phyloP scores from a whole-genome alignment of 2,888 invertebrate species.

The Eilema caniola region DNA sequence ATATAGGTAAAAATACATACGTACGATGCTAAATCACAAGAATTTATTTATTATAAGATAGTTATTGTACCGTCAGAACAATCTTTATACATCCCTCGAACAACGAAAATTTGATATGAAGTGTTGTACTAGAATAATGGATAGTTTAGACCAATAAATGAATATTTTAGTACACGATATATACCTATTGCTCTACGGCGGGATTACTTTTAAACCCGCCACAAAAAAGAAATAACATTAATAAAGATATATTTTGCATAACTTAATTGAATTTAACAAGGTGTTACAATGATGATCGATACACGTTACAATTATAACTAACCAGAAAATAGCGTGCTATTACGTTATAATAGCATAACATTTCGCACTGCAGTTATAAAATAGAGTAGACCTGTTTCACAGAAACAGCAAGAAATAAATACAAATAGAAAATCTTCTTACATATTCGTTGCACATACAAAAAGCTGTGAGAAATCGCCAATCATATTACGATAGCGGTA shows the following conservation, averaged over 20 bases:
- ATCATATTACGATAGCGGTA: slow-evolving; percentile 51
- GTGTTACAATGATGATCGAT: slow-evolving; percentile 25
- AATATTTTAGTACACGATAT: slow-evolving; percentile 17
- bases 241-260: slow-evolving; percentile 43
- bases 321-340: slow-evolving; percentile 7
- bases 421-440: slow-evolving; percentile 53
- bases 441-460: slow-evolving; percentile 75
- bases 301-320: slow-evolving; percentile 13
- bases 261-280: slow-evolving; percentile 47
- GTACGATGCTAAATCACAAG: slow-evolving; percentile 72
- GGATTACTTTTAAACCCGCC: slow-evolving; percentile 16
- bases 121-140: slow-evolving; percentile 62
- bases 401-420: slow-evolving; percentile 57
- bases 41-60: slow-evolving; percentile 65
- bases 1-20: slow-evolving; percentile 55
- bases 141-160: slow-evolving; percentile 31
- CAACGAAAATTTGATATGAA: slow-evolving; percentile 66
- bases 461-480: slow-evolving; percentile 62
- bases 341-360: slow-evolving; percentile 15
- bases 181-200: slow-evolving; percentile 9
- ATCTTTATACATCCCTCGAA: slow-evolving; percentile 49
- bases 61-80: slow-evolving; percentile 69
- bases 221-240: slow-evolving; percentile 44
- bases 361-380: slow-evolving; percentile 30
- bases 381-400: slow-evolving; percentile 54